Evolutionary conservation across 1,140 invertebrate genomes (phyloP).

Genomic region (Cepaea nemoralis): DNA sequence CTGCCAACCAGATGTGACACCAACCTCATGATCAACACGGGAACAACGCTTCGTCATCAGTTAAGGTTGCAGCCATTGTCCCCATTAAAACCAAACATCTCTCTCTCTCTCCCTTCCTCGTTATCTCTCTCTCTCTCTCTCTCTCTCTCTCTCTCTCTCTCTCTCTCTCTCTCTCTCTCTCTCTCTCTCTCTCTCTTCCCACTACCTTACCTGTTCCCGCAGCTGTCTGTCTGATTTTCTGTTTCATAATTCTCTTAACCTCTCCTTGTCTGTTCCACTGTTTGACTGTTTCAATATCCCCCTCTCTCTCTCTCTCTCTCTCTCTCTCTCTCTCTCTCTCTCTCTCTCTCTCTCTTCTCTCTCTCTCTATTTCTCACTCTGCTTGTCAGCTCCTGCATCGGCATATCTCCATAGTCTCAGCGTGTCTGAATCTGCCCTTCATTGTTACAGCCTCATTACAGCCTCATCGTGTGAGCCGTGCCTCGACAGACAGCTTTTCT

Average conservation of each 20-base stretch:
- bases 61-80: too few species aligned
- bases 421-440: background rate
- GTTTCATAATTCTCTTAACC: too few species aligned
- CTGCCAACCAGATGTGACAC: too few species aligned
- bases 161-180: slow-evolving; percentile 21
- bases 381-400: background rate
- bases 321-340: background rate
- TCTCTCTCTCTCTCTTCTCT: background rate
- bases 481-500: background rate
- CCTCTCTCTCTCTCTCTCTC: background rate
- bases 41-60: too few species aligned
- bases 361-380: background rate
- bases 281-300: too few species aligned
- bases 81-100: too few species aligned
- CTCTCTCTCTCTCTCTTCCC: too few species aligned
- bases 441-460: background rate
- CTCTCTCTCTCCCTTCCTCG: slow-evolving; percentile 22
- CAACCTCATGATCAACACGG: too few species aligned
- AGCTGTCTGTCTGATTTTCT: too few species aligned
- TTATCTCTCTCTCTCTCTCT: too few species aligned
- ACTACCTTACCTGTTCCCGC: too few species aligned
- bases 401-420: background rate
- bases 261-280: too few species aligned
- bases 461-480: background rate
- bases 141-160: slow-evolving; percentile 18